Evolutionary conservation across 1,140 invertebrate genomes (phyloP).

Genomic region (Cryptotermes secundus): DNA sequence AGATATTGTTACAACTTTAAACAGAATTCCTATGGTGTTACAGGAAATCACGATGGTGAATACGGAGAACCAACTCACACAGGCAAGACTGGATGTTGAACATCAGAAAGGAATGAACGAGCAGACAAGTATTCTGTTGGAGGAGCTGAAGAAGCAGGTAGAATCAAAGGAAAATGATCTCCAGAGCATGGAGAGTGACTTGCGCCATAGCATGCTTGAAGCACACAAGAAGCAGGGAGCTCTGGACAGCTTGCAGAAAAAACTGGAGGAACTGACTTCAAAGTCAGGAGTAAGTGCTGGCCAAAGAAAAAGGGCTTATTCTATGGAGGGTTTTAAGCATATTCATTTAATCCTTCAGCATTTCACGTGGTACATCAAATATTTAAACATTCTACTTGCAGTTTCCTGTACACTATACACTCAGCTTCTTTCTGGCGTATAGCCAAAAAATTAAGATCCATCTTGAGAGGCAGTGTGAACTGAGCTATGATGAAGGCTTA

Average conservation of each 20-base stretch:
- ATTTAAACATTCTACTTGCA: no score
- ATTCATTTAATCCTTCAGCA: no score
- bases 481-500: no score
- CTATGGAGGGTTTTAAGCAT: no score
- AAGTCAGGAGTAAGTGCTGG: constrained; percentile 32
- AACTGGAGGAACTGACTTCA: constrained; percentile 10
- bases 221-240: constrained; percentile 35
- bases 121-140: constrained; percentile 46
- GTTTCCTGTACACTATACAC: no score
- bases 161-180: constrained; percentile 44
- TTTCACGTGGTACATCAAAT: no score
- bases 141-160: constrained; percentile 54
- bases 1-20: no score
- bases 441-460: no score
- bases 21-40: no score
- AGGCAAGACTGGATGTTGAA: constrained; percentile 61
- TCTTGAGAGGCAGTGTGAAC: no score
- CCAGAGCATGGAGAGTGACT: background rate
- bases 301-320: background rate
- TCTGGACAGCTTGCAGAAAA: background rate
- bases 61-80: constrained; percentile 63
- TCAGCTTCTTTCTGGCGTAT: no score
- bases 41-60: constrained; percentile 60
- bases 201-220: constrained; percentile 37
- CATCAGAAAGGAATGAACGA: constrained; percentile 51